A percentile compares a stretch with the other conserved stretches of the same genome.
Conservation (phyloP, 2,888 invertebrate species). For the Pseudococcus jackbeardsleyi region DNA sequence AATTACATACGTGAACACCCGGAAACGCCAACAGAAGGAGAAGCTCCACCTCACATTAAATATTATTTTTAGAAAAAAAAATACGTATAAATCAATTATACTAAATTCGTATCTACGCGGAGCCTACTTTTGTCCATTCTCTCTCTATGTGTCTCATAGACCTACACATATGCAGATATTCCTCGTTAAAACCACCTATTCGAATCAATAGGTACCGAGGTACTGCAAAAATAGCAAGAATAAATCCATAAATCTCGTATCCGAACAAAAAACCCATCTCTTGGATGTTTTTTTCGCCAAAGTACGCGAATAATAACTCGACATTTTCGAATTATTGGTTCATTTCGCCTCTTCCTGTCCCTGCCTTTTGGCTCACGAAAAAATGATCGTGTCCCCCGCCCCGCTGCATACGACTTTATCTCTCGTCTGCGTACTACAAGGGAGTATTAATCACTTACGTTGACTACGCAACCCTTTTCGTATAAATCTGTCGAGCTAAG, state of each 20-base stretch:
- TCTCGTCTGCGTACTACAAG: conserved; percentile 5
- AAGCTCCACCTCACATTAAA: neutral
- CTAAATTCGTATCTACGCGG: neutral
- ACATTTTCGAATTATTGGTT: conserved; percentile 38
- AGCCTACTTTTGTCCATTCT: neutral
- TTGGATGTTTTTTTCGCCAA: neutral
- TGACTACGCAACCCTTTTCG: conserved; percentile 16
- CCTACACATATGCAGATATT: neutral
- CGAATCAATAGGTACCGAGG: neutral
- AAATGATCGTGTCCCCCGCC: neutral
- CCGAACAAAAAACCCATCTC: neutral
- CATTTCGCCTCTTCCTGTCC: neutral
- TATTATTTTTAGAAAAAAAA: conserved; percentile 16
- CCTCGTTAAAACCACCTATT: neutral
- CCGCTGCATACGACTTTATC: neutral
- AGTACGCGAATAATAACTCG: conserved; percentile 23
- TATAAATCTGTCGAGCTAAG: conserved; percentile 34
- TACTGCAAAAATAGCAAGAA: neutral
- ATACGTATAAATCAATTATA: conserved; percentile 49
- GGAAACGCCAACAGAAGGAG: neutral
- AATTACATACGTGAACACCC: conserved; percentile 13
- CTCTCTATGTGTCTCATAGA: neutral
- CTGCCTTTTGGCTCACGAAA: neutral
- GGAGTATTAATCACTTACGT: conserved; percentile 41
- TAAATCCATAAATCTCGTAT: conserved; percentile 2